These are phyloP conservation scores for Nephila pilipes DNA, from an alignment of 1,140 invertebrate genomes.

Conservation along the genomic window DNA sequence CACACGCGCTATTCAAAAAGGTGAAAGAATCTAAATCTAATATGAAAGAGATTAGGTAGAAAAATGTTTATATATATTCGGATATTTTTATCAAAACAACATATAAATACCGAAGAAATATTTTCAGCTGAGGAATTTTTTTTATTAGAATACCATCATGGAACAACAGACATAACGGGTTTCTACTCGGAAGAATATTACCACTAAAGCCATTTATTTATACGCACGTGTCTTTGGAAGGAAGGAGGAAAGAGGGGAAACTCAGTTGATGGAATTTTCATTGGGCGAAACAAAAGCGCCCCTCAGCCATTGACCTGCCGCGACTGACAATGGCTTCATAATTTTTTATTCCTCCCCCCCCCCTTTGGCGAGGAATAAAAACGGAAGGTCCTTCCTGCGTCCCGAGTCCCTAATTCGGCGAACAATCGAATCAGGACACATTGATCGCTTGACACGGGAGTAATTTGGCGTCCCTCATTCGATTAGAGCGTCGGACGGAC, in stretches of 20 bases:
- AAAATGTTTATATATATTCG: too few species aligned
- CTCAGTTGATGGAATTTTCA: not conserved
- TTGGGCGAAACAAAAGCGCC: not conserved
- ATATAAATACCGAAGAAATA: too few species aligned
- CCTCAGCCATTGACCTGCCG: not conserved
- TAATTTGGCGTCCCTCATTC: slow-evolving; percentile 75
- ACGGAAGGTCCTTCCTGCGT: slow-evolving; percentile 4
- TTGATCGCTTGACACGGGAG: slow-evolving; percentile 77
- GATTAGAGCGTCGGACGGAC: slow-evolving; percentile 62
- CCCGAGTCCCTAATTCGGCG: slow-evolving; percentile 61
- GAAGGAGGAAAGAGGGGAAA: not conserved
- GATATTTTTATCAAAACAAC: too few species aligned
- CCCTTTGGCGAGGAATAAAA: not conserved
- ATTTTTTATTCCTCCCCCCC: not conserved
- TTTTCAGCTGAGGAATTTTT: too few species aligned
- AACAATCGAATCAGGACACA: slow-evolving; percentile 76
- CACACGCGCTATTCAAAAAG: too few species aligned
- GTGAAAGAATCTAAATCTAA: too few species aligned
- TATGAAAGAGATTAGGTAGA: too few species aligned
- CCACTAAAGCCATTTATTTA: too few species aligned
- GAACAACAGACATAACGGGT: too few species aligned
- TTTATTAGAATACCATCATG: too few species aligned
- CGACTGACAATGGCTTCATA: slow-evolving; percentile 28
- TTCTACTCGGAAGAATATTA: too few species aligned
- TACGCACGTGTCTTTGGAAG: not conserved